Percentiles rank a stretch among this genome's conserved stretches.
Conservation (phyloP, 1,140 invertebrate species). For the Drosophila nigromelanica region DNA sequence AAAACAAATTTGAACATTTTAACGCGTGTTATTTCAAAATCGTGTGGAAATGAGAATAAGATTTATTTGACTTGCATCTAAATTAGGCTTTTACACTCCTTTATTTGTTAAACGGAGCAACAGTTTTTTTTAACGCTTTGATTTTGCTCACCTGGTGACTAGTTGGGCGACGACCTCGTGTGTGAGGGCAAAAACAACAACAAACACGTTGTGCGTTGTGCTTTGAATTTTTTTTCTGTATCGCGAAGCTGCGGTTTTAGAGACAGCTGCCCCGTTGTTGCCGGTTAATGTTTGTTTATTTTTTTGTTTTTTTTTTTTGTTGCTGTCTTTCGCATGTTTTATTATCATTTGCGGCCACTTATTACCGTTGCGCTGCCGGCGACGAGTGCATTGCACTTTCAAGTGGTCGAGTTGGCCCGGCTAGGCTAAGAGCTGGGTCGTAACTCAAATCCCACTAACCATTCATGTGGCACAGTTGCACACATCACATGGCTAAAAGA, state of each 20-base stretch:
- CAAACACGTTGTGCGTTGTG: conserved; percentile 7
- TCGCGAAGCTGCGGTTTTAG: conserved; percentile 23
- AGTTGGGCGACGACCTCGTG: conserved; percentile 33
- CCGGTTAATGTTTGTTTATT: conserved; percentile 35
- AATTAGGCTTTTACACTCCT: conserved; percentile 3
- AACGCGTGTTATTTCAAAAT: too few species aligned
- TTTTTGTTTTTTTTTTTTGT: conserved; percentile 1
- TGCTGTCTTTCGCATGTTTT: conserved; percentile 38
- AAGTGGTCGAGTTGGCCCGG: conserved; percentile 50
- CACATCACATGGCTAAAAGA: conserved; percentile 21
- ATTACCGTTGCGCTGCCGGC: conserved; percentile 53
- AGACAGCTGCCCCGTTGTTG: conserved; percentile 16
- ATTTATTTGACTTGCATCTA: neutral
- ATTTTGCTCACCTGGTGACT: conserved; percentile 28
- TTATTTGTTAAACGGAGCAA: conserved; percentile 18
- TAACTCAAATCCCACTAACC: conserved; percentile 30
- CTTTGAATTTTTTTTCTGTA: conserved; percentile 1
- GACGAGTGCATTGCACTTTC: conserved; percentile 71
- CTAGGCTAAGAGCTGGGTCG: conserved; percentile 1
- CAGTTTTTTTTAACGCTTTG: conserved; percentile 6
- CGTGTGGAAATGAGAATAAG: too few species aligned
- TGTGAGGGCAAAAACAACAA: conserved; percentile 16
- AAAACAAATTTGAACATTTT: too few species aligned
- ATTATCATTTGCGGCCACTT: conserved; percentile 49
- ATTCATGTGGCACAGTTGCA: conserved; percentile 41